Conservation (phyloP, 1,140 invertebrate genomes). For the Theocolax elegans region DNA sequence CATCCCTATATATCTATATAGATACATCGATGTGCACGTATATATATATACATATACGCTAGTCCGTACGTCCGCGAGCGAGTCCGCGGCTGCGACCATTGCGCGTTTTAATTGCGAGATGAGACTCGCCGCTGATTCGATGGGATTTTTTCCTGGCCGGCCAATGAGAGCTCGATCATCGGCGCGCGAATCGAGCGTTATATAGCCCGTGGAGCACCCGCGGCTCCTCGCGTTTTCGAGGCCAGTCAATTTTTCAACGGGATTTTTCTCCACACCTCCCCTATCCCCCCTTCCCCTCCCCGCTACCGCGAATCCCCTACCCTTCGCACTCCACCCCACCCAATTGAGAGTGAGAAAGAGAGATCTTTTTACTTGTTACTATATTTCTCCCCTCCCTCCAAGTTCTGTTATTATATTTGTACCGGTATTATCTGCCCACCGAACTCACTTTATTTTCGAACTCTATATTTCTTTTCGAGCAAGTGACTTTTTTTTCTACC, state of each 20-base stretch:
- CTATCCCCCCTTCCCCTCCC: background rate
- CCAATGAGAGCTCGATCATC: constrained; percentile 64
- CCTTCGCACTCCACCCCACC: background rate
- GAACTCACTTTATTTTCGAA: background rate
- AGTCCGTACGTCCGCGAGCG: no score
- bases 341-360: no score
- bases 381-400: background rate
- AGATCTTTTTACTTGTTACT: constrained; percentile 16
- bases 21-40: no score
- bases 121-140: constrained; percentile 64
- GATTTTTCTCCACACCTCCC: constrained; percentile 46
- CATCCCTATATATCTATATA: no score
- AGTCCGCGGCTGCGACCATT: constrained; percentile 55
- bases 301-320: background rate
- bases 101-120: constrained; percentile 67
- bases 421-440: background rate
- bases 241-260: constrained; percentile 55
- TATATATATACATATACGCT: no score
- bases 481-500: constrained; percentile 2
- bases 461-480: constrained; percentile 23
- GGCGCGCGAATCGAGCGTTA: constrained; percentile 50
- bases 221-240: constrained; percentile 41
- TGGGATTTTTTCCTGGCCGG: constrained; percentile 63
- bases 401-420: background rate
- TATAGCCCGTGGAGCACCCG: constrained; percentile 35